Evolutionary conservation across 2,888 invertebrate genomes (phyloP), one percentile per base, ranked within the genome.

Genomic region (Odontothrips loti): DNA sequence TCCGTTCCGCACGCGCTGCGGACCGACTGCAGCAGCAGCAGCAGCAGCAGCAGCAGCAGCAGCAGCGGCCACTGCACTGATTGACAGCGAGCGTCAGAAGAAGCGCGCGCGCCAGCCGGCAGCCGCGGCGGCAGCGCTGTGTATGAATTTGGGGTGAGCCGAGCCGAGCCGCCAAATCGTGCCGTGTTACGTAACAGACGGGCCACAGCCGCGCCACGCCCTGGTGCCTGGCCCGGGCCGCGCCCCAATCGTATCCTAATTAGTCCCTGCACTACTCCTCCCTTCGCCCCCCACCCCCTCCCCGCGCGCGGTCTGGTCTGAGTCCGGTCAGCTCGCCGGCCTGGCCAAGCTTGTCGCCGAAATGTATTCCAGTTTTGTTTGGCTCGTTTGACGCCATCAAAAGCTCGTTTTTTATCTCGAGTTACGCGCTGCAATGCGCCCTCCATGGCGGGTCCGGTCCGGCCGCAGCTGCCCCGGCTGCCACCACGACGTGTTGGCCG

Each of bases 301-400:
- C 68, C 27, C 12, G 9, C 10, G 8, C 23, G 20, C 63, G 2
- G 2, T 6, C 68, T 23, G 58, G 58, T 10, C 51, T 6, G 34
- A 6, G 34, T 43, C 34, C 34, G 34, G 34, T 6, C 34, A 43
- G 34, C 20, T 15, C 58, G 58, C 20, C 58, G 6, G 51, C 51
- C 20, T 10, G 58, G 58, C 20, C 58, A 58, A 20, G 15, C 68
- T 27, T 75, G 68, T 75, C 68, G 27, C 68, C 27, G 68, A 75
- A 75, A 75, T 75, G 68, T 75, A 75, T 75, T 75, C 68, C 27
- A 75, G 68, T 75, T 75, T 75, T 75, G 68, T 75, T 75, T 27
- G 68, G 23, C 23, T 75, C 68, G 68, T 75, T 75, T 75, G 68
- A 75, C 68, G 68, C 68, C 23, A 75, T 75, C 68, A 75, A 75